A percentile compares a stretch with the other conserved stretches of the same genome.
Evolutionary conservation across 2,797 vertebrate genomes (phyloP).

Genomic region (Schizopygopsis pylzovi): DNA sequence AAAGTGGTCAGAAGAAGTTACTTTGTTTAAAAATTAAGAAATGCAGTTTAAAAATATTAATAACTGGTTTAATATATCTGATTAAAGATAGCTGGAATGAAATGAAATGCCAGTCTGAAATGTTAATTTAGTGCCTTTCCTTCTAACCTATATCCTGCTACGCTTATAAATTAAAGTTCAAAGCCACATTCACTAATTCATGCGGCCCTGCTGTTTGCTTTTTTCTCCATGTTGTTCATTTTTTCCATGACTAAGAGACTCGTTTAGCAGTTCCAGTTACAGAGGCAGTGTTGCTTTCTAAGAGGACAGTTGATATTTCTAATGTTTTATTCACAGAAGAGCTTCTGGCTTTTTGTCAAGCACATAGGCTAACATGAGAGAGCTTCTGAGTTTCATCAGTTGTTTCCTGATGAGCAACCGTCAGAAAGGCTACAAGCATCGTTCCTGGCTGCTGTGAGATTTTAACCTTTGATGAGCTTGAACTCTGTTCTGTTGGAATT

Average conservation of each 20-base stretch:
- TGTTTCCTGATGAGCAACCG: background rate
- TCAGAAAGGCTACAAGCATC: background rate
- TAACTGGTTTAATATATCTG: background rate
- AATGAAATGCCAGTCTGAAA: background rate
- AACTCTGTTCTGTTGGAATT: background rate
- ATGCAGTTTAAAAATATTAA: background rate
- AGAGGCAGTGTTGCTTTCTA: background rate
- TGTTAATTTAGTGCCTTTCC: conserved; percentile 5
- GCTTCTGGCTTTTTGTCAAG: conserved; percentile 22
- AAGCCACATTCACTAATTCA: conserved; percentile 20
- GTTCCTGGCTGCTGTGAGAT: background rate
- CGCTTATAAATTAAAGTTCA: conserved; percentile 30
- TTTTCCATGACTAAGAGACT: conserved; percentile 21
- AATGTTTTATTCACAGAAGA: conserved; percentile 36
- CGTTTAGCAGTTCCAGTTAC: background rate
- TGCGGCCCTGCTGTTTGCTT: background rate
- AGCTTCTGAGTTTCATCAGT: background rate
- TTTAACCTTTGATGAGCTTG: background rate
- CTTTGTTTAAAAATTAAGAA: background rate
- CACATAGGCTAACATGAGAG: background rate
- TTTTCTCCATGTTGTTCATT: background rate
- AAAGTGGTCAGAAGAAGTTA: background rate
- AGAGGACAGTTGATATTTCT: conserved; percentile 38
- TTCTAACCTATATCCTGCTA: conserved; percentile 2
- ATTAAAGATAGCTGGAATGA: background rate